Conservation (phyloP, 2,888 invertebrate genomes). For the Sepioteuthis lessoniana region DNA sequence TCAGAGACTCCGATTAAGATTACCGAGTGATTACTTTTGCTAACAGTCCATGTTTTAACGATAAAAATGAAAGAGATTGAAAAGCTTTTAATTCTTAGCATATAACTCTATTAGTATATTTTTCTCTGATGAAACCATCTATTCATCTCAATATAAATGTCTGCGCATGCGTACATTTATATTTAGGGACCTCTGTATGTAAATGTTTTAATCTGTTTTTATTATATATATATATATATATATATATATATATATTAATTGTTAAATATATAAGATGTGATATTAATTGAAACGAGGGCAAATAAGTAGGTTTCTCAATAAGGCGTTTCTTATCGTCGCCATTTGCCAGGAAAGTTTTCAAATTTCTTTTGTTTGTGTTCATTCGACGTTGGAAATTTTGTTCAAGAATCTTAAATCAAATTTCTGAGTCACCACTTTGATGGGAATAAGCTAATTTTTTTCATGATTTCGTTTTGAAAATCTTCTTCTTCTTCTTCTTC, state of each 20-base stretch:
- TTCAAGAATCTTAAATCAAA: not conserved
- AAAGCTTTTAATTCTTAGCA: too few relatives aligned
- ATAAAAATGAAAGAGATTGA: too few relatives aligned
- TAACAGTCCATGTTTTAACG: too few relatives aligned
- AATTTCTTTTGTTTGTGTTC: not conserved
- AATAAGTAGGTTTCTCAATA: constrained; percentile 17
- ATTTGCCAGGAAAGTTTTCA: not conserved
- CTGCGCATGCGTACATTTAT: not conserved
- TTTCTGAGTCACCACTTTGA: constrained; percentile 12
- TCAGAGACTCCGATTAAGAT: too few relatives aligned
- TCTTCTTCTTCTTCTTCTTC: rapidly evolving
- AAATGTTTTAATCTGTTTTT: too few relatives aligned
- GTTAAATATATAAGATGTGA: not conserved
- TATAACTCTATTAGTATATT: too few relatives aligned
- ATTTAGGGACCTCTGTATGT: not conserved
- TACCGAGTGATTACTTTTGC: too few relatives aligned
- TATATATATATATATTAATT: not conserved
- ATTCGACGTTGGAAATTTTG: not conserved
- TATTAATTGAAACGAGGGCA: not conserved
- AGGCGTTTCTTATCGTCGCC: not conserved
- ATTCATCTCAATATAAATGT: not conserved
- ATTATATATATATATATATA: not conserved
- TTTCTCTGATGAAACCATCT: not conserved
- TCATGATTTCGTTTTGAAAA: not conserved
- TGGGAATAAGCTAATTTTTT: not conserved